These are phyloP conservation scores for Aspidapion aeneum DNA, from an alignment of 2,888 invertebrate genomes.

Conservation along the genomic window DNA sequence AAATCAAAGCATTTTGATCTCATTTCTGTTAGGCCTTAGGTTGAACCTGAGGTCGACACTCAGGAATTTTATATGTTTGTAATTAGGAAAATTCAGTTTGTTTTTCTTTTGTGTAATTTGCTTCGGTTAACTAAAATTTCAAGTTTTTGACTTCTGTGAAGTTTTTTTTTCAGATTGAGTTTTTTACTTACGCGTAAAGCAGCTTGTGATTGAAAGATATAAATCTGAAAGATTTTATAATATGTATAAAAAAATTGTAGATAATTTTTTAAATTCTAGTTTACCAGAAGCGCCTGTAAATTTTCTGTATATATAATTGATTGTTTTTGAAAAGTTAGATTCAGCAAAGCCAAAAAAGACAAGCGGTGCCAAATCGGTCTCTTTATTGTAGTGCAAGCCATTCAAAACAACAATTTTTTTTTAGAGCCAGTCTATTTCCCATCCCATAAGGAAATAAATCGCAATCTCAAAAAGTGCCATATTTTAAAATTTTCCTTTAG, in stretches of 20 bases:
- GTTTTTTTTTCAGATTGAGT: slow-evolving; percentile 8
- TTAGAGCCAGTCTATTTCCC: too few species aligned
- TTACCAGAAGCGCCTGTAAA: slow-evolving; percentile 27
- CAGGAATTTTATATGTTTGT: slow-evolving; percentile 43
- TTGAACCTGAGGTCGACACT: slow-evolving; percentile 36
- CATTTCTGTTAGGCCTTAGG: slow-evolving; percentile 38
- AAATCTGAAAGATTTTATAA: not conserved
- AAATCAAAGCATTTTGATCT: slow-evolving; percentile 48
- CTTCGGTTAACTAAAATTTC: slow-evolving; percentile 18
- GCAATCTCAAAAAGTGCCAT: too few species aligned
- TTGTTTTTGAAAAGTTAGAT: slow-evolving; percentile 40
- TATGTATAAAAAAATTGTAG: slow-evolving; percentile 5
- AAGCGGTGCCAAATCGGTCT: slow-evolving; percentile 39
- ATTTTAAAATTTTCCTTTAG: too few species aligned
- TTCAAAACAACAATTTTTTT: too few species aligned
- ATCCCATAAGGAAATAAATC: too few species aligned
- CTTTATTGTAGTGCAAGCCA: not conserved
- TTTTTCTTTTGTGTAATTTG: slow-evolving; percentile 8
- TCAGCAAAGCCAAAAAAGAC: slow-evolving; percentile 47
- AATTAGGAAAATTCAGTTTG: slow-evolving; percentile 19
- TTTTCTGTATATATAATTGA: slow-evolving; percentile 36
- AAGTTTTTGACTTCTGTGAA: slow-evolving; percentile 15
- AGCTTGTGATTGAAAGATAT: not conserved
- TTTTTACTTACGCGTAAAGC: not conserved
- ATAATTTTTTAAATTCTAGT: slow-evolving; percentile 19